A percentile compares a stretch with the other conserved stretches of the same genome.
These are phyloP conservation scores for Phyllostomus hastatus DNA, from an alignment of 2,113 vertebrate genomes.

Conservation along the genomic window DNA sequence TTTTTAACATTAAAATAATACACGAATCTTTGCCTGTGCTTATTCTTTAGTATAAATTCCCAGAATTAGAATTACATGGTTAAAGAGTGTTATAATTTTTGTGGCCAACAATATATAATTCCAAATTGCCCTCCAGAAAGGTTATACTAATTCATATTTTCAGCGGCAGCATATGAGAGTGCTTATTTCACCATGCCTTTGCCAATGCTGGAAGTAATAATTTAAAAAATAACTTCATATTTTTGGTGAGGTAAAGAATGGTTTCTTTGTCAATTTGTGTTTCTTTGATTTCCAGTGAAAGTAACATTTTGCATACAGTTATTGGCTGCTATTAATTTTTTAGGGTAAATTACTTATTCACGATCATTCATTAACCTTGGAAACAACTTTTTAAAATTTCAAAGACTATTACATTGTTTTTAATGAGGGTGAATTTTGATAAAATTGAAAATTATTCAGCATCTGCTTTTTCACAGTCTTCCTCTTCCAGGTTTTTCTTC, in stretches of 20 bases:
- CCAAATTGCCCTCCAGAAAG: neutral
- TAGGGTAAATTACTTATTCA: neutral
- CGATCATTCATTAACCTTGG: neutral
- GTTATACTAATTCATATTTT: too few species aligned
- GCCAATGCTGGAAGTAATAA: neutral
- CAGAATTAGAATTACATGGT: constrained; percentile 12
- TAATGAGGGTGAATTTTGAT: neutral
- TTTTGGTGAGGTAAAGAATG: constrained; percentile 3
- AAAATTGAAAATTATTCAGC: constrained; percentile 1
- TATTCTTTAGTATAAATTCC: constrained; percentile 29
- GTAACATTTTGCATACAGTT: constrained; percentile 14
- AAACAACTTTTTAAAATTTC: constrained; percentile 36
- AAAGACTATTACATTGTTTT: neutral
- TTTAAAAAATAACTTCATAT: neutral
- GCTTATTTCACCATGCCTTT: neutral
- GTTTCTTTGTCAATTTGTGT: constrained; percentile 1
- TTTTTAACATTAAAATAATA: constrained; percentile 36
- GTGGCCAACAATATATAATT: neutral
- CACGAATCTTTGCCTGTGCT: constrained; percentile 7
- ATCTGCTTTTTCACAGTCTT: neutral
- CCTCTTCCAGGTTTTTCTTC: neutral
- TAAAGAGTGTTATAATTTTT: neutral
- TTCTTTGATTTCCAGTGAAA: neutral
- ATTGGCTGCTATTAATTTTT: neutral
- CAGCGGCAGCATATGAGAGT: neutral